phyloP scores from a whole-genome alignment of 37 sponge, comb jelly and placozoan species.

The Haliclona indistincta region DNA sequence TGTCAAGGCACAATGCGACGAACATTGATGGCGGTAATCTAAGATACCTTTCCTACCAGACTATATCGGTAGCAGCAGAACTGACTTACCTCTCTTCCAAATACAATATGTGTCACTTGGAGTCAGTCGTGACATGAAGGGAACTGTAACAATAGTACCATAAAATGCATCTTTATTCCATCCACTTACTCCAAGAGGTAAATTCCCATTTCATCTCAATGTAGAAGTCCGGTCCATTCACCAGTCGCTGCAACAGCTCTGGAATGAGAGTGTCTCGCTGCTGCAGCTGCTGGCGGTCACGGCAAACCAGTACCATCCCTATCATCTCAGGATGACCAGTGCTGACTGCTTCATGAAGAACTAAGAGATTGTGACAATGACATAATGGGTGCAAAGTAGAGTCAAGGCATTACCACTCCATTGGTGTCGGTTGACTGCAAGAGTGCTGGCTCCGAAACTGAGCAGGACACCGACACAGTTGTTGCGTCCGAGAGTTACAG shows the following conservation, averaged over 20 bases:
- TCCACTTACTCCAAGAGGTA: conserved; percentile 90
- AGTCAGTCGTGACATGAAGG: conserved; percentile 91
- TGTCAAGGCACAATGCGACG: no score
- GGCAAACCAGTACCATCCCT: conserved; percentile 48
- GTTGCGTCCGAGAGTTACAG: conserved; percentile 59
- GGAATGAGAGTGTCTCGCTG: conserved; percentile 56
- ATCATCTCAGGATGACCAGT: conserved; percentile 69
- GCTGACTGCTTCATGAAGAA: conserved; percentile 78
- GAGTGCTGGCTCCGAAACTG: conserved; percentile 64
- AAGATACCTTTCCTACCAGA: no score
- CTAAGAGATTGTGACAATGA: conserved; percentile 19
- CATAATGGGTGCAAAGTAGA: neutral
- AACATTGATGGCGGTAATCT: no score
- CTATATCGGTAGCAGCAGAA: neutral
- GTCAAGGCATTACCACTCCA: conserved; percentile 58
- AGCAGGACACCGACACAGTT: conserved; percentile 71
- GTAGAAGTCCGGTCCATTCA: conserved; percentile 89
- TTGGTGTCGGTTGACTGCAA: conserved; percentile 77
- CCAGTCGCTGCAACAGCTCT: conserved; percentile 66
- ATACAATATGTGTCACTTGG: conserved; percentile 98
- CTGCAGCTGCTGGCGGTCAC: conserved; percentile 63
- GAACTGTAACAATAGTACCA: conserved; percentile 58
- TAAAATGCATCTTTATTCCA: neutral
- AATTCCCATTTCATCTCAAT: conserved; percentile 99
- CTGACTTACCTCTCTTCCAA: conserved; percentile 91